These are phyloP conservation scores for Chrysocyon brachyurus DNA, from an alignment of 2,797 vertebrate genomes.

Conservation along the genomic window DNA sequence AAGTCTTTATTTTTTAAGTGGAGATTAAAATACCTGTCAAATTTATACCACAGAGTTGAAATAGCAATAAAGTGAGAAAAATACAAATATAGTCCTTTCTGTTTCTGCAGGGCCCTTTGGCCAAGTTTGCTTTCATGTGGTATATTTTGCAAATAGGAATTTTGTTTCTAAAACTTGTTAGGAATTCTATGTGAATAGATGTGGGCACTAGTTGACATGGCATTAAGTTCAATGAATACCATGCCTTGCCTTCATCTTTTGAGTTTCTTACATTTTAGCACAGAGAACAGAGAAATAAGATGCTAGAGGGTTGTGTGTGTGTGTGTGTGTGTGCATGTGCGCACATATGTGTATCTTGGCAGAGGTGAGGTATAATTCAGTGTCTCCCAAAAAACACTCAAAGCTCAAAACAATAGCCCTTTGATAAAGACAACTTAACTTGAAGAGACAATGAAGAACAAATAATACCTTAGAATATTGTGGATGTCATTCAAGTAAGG, in stretches of 20 bases:
- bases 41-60: neutral
- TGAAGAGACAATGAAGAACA: neutral
- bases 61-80: neutral
- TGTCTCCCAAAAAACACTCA: neutral
- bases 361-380: neutral
- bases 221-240: neutral
- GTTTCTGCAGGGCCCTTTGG: neutral
- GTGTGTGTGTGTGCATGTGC: too few relatives aligned
- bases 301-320: neutral
- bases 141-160: neutral
- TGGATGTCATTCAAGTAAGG: neutral
- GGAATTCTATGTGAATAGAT: neutral
- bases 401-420: neutral
- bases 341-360: neutral
- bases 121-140: neutral
- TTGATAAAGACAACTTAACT: neutral
- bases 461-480: neutral
- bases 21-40: neutral
- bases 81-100: neutral
- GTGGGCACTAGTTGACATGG: neutral
- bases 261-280: neutral
- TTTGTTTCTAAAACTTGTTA: slow-evolving; percentile 20
- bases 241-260: neutral
- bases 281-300: neutral
- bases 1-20: neutral